These are phyloP conservation scores for Oreotrochilus melanogaster DNA, from an alignment of 2,113 vertebrate species.

Conservation along the genomic window DNA sequence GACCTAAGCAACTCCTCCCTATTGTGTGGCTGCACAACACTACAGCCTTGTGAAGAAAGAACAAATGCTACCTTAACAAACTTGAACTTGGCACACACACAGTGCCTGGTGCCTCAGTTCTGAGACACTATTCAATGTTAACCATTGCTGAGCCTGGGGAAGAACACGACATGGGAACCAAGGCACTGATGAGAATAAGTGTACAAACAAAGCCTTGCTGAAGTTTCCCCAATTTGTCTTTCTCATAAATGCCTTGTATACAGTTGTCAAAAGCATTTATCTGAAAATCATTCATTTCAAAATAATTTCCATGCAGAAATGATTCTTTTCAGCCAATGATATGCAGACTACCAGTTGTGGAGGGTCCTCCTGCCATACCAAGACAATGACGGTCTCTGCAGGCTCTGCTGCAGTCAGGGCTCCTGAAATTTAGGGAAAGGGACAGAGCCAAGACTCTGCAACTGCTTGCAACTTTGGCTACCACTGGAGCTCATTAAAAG, in stretches of 20 bases:
- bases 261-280: not conserved
- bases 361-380: too few species aligned
- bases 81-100: not conserved
- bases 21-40: not conserved
- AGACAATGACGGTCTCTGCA: not conserved
- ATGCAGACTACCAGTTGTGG: too few species aligned
- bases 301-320: not conserved
- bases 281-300: not conserved
- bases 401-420: too few species aligned
- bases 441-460: not conserved
- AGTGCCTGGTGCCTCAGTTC: not conserved
- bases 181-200: too few species aligned
- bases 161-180: not conserved
- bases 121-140: not conserved
- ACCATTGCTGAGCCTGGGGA: not conserved
- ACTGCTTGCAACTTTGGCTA: not conserved
- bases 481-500: not conserved
- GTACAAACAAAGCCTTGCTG: not conserved
- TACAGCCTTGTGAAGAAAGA: not conserved
- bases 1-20: not conserved
- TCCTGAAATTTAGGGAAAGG: not conserved
- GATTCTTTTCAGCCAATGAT: not conserved
- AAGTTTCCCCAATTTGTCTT: not conserved
- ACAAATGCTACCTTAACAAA: rapidly evolving
- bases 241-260: not conserved